Conservation (phyloP, 2,888 invertebrate genomes). For the Platyscelio sp. region DNA sequence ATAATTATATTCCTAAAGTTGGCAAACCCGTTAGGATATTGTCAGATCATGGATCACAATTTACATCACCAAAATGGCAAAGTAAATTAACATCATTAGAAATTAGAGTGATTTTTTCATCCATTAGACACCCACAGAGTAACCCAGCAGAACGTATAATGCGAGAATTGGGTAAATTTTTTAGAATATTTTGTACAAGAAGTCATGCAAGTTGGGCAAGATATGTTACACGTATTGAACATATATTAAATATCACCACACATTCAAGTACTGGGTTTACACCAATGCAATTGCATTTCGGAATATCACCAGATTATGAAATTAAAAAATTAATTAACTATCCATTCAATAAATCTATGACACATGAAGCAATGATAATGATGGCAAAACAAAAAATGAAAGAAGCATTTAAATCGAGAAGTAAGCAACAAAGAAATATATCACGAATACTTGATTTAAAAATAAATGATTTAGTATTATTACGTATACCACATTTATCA, state of each 20-base stretch:
- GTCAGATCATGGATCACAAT: neutral
- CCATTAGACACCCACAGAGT: neutral
- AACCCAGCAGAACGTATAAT: slow-evolving; percentile 13
- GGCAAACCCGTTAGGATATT: neutral
- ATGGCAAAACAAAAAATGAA: too few relatives aligned
- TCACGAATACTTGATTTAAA: too few relatives aligned
- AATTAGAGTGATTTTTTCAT: neutral
- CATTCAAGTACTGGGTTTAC: neutral
- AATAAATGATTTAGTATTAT: slow-evolving; percentile 7
- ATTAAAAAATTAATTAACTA: too few relatives aligned
- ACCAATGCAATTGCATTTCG: neutral
- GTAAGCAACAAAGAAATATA: too few relatives aligned
- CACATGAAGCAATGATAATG: too few relatives aligned
- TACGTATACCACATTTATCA: neutral
- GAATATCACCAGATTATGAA: too few relatives aligned
- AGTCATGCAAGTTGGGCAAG: neutral
- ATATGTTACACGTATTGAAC: neutral
- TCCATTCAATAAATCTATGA: too few relatives aligned
- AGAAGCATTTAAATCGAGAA: too few relatives aligned
- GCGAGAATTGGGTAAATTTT: slow-evolving; percentile 28
- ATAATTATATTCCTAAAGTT: neutral
- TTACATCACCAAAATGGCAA: neutral
- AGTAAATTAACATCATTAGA: neutral
- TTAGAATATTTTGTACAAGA: neutral
- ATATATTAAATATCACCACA: neutral